Conservation (phyloP, 2,888 invertebrate genomes). For the Synanthedon tipuliformis region DNA sequence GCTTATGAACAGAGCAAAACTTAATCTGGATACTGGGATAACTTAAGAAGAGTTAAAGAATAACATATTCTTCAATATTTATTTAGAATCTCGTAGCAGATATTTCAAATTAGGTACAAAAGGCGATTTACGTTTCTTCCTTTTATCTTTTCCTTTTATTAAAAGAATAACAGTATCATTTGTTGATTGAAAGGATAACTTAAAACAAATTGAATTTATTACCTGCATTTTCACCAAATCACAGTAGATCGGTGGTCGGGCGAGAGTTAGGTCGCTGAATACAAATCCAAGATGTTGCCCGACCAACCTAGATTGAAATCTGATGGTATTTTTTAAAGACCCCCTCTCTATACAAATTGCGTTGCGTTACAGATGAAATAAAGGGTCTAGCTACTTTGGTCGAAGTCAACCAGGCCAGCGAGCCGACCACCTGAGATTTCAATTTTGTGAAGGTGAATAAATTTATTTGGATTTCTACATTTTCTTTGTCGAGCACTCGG, state of each 20-base stretch:
- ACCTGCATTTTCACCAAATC: conserved; percentile 40
- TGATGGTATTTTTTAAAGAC: conserved; percentile 15
- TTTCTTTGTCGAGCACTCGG: conserved; percentile 29
- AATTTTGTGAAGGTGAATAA: conserved; percentile 60
- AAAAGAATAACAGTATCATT: too few species aligned
- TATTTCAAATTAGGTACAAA: too few species aligned
- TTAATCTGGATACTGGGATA: too few species aligned
- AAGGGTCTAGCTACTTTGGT: conserved; percentile 27
- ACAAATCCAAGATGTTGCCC: conserved; percentile 44
- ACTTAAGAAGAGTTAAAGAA: too few species aligned
- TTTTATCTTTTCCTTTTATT: too few species aligned
- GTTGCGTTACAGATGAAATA: conserved; percentile 14
- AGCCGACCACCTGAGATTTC: conserved; percentile 63
- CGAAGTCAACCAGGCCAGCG: conserved; percentile 19
- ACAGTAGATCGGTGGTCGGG: conserved; percentile 33
- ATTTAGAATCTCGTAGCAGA: too few species aligned
- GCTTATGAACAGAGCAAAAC: too few species aligned
- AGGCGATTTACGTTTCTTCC: too few species aligned
- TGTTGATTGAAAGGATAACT: conserved; percentile 3
- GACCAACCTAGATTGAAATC: conserved; percentile 21
- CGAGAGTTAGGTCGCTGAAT: conserved; percentile 28
- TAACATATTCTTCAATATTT: too few species aligned
- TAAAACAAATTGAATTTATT: conserved; percentile 24
- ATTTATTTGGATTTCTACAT: conserved; percentile 50
- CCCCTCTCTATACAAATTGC: conserved; percentile 11